phyloP scores from a whole-genome alignment of 2,113 vertebrate genomes.

The Dromaius novaehollandiae region DNA sequence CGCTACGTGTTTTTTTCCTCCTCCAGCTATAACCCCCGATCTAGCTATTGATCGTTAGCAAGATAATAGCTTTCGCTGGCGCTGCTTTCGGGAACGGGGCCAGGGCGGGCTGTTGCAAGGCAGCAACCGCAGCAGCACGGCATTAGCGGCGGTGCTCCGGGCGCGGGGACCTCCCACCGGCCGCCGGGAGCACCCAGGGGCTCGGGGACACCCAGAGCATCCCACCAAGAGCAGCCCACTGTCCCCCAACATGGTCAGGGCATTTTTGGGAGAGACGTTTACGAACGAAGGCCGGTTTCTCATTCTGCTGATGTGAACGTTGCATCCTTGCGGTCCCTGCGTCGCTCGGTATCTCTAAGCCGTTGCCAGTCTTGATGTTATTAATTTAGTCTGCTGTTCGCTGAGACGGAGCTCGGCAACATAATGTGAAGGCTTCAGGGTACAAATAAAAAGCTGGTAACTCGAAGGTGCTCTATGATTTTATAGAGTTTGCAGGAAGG shows the following conservation, averaged over 20 bases:
- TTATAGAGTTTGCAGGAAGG: background rate
- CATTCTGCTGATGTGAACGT: background rate
- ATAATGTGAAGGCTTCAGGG: background rate
- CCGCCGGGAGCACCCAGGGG: too few species aligned
- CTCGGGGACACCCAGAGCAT: too few species aligned
- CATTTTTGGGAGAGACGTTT: too few species aligned
- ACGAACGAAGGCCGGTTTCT: background rate
- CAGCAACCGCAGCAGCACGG: too few species aligned
- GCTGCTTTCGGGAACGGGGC: background rate
- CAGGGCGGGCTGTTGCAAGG: background rate
- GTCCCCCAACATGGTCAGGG: too few species aligned
- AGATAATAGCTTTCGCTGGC: background rate
- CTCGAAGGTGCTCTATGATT: background rate
- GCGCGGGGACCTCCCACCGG: too few species aligned
- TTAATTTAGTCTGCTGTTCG: background rate
- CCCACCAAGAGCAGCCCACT: too few species aligned
- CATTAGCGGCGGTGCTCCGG: too few species aligned
- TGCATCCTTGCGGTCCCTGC: background rate
- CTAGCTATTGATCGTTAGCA: background rate
- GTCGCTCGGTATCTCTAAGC: background rate
- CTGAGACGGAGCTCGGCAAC: constrained; percentile 17
- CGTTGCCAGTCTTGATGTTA: background rate
- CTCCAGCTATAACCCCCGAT: background rate
- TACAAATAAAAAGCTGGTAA: constrained; percentile 2
- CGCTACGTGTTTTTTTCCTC: background rate